Conservation (phyloP, 1,140 invertebrate genomes). For the Bombyx mori region DNA sequence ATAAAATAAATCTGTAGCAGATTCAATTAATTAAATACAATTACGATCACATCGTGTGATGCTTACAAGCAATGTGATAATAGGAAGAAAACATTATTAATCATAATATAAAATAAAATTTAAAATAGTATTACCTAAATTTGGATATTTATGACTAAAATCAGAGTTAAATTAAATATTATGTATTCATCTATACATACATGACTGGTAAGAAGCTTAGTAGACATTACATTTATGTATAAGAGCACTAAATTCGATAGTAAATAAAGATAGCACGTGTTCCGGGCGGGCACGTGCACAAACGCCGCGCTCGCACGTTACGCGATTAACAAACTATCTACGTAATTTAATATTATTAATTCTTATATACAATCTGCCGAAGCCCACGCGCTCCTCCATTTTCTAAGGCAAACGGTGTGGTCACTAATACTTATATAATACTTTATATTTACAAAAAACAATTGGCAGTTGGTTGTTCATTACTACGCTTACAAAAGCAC, state of each 20-base stretch:
- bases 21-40: conserved; percentile 37
- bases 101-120: conserved; percentile 35
- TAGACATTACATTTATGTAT: conserved; percentile 57
- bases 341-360: conserved; percentile 58
- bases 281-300: conserved; percentile 34
- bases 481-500: conserved; percentile 45
- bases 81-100: conserved; percentile 37
- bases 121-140: conserved; percentile 63
- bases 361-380: conserved; percentile 58
- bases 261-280: conserved; percentile 52
- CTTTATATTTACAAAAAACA: conserved; percentile 63
- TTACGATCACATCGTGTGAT: conserved; percentile 56
- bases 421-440: conserved; percentile 35
- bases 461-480: conserved; percentile 48
- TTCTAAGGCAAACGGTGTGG: conserved; percentile 44
- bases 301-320: conserved; percentile 49
- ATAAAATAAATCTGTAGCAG: conserved; percentile 34
- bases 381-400: conserved; percentile 33
- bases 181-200: conserved; percentile 64
- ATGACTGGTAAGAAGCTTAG: conserved; percentile 65
- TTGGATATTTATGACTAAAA: conserved; percentile 70
- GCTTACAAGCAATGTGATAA: conserved; percentile 52
- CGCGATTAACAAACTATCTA: conserved; percentile 60
- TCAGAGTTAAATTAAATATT: conserved; percentile 64
- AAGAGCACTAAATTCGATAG: conserved; percentile 41